phyloP scores from a whole-genome alignment of 2,888 invertebrate genomes.

The Schizotus pectinicornis region DNA sequence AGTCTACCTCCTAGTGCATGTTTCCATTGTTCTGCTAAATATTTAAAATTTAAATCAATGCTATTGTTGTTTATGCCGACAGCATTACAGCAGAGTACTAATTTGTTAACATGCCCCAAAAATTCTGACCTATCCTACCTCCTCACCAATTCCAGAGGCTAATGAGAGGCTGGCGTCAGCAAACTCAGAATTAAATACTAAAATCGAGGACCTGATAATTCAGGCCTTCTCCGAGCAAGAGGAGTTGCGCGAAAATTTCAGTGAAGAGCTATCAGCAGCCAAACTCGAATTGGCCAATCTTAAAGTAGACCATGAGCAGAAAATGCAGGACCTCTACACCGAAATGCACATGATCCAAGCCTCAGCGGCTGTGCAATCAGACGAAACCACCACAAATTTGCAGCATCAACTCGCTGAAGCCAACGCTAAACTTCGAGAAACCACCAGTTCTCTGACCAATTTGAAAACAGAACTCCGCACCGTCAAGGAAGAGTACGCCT shows the following conservation, averaged over 20 bases:
- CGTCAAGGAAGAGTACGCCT: too few relatives aligned
- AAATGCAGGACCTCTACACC: conserved; percentile 27
- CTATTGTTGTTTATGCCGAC: too few relatives aligned
- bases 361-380: conserved; percentile 23
- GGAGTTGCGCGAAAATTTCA: neutral
- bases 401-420: conserved; percentile 26
- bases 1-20: too few relatives aligned
- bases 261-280: conserved; percentile 1
- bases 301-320: neutral
- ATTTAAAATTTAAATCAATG: too few relatives aligned
- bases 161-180: neutral
- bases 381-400: conserved; percentile 29
- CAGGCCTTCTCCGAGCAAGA: neutral
- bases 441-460: neutral
- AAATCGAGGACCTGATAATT: conserved; percentile 2
- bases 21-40: too few relatives aligned
- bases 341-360: conserved; percentile 30
- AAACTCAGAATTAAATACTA: conserved; percentile 12
- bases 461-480: too few relatives aligned
- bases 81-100: too few relatives aligned
- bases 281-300: neutral
- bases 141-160: too few relatives aligned
- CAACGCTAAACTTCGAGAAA: conserved; percentile 32
- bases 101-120: too few relatives aligned
- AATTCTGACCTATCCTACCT: too few relatives aligned